A percentile compares a stretch with the other conserved stretches of the same genome.
Evolutionary conservation across 2,888 invertebrate species (phyloP).

Genomic region (Epistrophe grossulariae): DNA sequence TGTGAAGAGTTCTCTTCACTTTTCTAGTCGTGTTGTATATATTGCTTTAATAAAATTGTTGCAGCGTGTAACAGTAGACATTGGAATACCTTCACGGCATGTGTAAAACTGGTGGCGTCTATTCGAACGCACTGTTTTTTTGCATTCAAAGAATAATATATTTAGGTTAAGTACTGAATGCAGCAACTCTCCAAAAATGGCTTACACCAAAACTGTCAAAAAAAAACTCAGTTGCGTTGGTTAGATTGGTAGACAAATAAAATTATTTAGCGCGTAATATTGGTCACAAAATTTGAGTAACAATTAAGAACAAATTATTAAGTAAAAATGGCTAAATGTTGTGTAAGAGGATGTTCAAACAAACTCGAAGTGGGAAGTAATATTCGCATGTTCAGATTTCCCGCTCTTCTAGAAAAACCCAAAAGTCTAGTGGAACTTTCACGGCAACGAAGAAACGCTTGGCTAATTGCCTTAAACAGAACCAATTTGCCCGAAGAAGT

Average conservation of each 20-base stretch:
- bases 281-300: conserved; percentile 8
- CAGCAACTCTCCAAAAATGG: conserved; percentile 35
- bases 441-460: conserved; percentile 21
- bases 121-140: not conserved
- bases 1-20: too few species aligned
- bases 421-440: conserved; percentile 38
- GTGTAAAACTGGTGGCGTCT: not conserved
- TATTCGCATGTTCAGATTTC: conserved; percentile 38
- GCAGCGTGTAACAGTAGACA: not conserved
- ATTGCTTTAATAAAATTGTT: too few species aligned
- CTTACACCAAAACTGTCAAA: conserved; percentile 22
- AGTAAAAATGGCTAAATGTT: conserved; percentile 33
- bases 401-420: conserved; percentile 39
- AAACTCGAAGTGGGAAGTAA: conserved; percentile 18
- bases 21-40: too few species aligned
- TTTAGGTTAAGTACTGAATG: not conserved
- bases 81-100: not conserved
- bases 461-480: conserved; percentile 34
- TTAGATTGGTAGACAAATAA: conserved; percentile 39
- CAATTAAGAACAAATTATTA: conserved; percentile 17
- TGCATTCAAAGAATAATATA: not conserved
- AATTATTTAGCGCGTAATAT: conserved; percentile 56
- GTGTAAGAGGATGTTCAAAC: conserved; percentile 31
- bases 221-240: conserved; percentile 29
- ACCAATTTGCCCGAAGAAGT: conserved; percentile 20